These are phyloP conservation scores for Embiotoca jacksoni DNA, from an alignment of 2,113 vertebrate genomes.

Conservation along the genomic window DNA sequence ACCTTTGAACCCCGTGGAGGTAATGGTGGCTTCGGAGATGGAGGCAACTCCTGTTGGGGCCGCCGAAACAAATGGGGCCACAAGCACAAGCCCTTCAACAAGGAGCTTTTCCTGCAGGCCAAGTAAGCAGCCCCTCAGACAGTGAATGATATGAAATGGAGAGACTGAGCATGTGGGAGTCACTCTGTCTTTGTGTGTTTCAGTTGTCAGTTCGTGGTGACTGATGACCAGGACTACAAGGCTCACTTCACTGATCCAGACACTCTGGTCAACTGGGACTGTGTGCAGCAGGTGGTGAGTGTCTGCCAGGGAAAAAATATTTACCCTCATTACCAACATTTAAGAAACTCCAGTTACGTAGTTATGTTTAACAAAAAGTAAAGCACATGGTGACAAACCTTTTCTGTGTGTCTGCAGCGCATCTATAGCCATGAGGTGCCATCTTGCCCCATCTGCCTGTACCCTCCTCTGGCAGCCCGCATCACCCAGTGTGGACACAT, in stretches of 20 bases:
- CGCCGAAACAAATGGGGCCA: slow-evolving; percentile 98
- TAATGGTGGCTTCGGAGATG: slow-evolving; percentile 86
- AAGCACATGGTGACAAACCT: accelerated
- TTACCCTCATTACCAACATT: not conserved
- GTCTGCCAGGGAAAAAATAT: too few species aligned
- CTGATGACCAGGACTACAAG: slow-evolving; percentile 96
- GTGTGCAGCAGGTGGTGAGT: slow-evolving; percentile 98
- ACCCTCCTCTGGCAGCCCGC: slow-evolving; percentile 94
- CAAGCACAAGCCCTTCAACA: slow-evolving; percentile 96
- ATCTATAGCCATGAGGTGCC: slow-evolving; percentile 99
- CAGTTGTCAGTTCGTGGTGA: slow-evolving; percentile 99
- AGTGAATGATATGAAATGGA: not conserved
- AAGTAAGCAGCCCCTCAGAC: slow-evolving; percentile 88
- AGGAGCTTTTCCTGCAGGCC: slow-evolving; percentile 98
- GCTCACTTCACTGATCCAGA: slow-evolving; percentile 98
- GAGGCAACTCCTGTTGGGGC: slow-evolving; percentile 91
- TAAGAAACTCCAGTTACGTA: not conserved
- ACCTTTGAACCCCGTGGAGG: slow-evolving; percentile 98
- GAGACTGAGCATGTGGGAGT: not conserved
- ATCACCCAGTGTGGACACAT: slow-evolving; percentile 98
- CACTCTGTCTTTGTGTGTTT: slow-evolving; percentile 33
- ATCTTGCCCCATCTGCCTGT: slow-evolving; percentile 98
- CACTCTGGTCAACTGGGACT: slow-evolving; percentile 98
- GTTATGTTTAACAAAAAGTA: not conserved
- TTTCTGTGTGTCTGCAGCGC: slow-evolving; percentile 82